Evolutionary conservation across 30 jellyfish, hydroid and myxozoan genomes (phyloP).

Genomic region (Rhopilema esculentum): DNA sequence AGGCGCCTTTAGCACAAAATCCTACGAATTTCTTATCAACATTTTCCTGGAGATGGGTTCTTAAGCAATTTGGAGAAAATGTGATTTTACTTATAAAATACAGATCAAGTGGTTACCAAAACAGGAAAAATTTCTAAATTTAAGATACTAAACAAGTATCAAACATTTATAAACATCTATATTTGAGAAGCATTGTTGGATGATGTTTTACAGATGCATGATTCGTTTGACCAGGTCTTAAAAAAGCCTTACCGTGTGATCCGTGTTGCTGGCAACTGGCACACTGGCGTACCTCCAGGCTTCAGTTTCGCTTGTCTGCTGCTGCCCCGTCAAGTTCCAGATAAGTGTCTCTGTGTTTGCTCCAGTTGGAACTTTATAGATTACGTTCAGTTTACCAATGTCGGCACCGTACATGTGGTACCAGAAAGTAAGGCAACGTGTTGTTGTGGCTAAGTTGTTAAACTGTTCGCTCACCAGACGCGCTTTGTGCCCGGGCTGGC

Average conservation of each 20-base stretch:
- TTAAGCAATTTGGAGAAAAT: too few species aligned
- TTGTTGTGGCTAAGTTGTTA: slow-evolving; percentile 60
- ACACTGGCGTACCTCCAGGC: slow-evolving; percentile 90
- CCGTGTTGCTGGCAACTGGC: slow-evolving; percentile 80
- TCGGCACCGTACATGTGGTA: slow-evolving; percentile 95
- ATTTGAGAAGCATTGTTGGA: too few species aligned
- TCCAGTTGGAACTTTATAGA: slow-evolving; percentile 63
- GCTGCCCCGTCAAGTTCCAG: slow-evolving; percentile 96
- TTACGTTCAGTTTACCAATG: slow-evolving; percentile 81
- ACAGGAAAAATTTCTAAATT: too few species aligned
- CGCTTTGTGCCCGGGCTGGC: slow-evolving; percentile 81
- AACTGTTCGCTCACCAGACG: slow-evolving; percentile 89
- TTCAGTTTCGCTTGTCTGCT: slow-evolving; percentile 69
- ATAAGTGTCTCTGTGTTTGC: slow-evolving; percentile 67
- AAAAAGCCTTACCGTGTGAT: slow-evolving; percentile 77
- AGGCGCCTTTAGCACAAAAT: not conserved
- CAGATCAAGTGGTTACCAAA: too few species aligned
- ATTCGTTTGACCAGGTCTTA: too few species aligned
- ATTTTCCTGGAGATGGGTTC: too few species aligned
- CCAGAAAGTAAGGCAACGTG: slow-evolving; percentile 92
- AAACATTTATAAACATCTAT: too few species aligned
- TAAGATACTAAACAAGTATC: too few species aligned
- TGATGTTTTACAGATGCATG: not conserved
- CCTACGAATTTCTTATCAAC: not conserved
- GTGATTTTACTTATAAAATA: too few species aligned